phyloP scores from a whole-genome alignment of 2,797 vertebrate species.

The Spheniscus humboldti region DNA sequence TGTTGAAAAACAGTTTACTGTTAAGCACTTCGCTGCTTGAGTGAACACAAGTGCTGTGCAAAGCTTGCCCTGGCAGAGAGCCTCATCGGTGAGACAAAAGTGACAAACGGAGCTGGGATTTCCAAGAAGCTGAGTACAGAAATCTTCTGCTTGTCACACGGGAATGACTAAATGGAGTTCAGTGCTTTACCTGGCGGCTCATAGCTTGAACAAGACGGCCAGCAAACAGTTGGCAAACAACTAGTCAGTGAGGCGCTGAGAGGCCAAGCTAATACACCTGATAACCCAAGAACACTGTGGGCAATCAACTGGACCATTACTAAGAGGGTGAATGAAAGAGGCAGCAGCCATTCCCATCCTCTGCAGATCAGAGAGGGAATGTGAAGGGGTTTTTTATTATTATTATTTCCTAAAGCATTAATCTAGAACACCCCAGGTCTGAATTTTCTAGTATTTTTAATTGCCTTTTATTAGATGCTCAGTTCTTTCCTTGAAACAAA shows the following conservation, averaged over 20 bases:
- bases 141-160: background rate
- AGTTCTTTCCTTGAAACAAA: background rate
- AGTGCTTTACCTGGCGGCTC: background rate
- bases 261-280: background rate
- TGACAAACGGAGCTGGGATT: background rate
- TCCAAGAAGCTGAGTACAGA: background rate
- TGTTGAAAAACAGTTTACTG: background rate
- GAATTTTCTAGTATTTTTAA: background rate
- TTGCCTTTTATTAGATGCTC: background rate
- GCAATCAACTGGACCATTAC: background rate
- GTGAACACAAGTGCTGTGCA: background rate
- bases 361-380: background rate
- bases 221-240: background rate
- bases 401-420: background rate
- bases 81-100: background rate
- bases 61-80: background rate
- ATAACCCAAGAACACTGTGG: background rate
- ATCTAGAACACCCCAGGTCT: background rate
- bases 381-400: background rate
- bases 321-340: background rate
- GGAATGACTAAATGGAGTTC: background rate
- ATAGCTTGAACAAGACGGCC: fast-evolving
- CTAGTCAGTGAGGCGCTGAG: background rate
- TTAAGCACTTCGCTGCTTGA: background rate
- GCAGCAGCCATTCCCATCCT: background rate